phyloP scores from a whole-genome alignment of 1,140 invertebrate genomes.

The Microplitis mediator region DNA sequence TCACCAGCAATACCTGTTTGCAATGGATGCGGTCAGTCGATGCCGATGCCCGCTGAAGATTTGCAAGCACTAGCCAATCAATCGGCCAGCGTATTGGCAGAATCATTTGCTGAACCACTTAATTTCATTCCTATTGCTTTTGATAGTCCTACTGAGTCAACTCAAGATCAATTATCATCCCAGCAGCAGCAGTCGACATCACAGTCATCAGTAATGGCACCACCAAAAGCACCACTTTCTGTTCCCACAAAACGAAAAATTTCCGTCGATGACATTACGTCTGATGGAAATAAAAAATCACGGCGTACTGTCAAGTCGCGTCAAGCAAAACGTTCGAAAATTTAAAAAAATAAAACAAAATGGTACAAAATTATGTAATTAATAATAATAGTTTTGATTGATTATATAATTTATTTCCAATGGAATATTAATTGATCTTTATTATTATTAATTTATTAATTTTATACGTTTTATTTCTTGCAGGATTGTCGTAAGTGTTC shows the following conservation, averaged over 20 bases:
- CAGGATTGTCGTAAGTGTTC: no score
- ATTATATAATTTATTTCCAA: no score
- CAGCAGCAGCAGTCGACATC: slow-evolving; percentile 31
- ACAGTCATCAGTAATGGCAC: slow-evolving; percentile 50
- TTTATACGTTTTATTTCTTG: no score
- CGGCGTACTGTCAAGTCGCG: slow-evolving; percentile 57
- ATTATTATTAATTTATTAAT: no score
- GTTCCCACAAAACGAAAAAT: slow-evolving; percentile 53
- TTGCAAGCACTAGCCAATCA: slow-evolving; percentile 68
- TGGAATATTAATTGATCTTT: no score
- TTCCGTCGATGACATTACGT: slow-evolving; percentile 44
- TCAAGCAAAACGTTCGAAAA: slow-evolving; percentile 59
- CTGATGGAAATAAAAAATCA: slow-evolving; percentile 52
- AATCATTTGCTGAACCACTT: slow-evolving; percentile 59
- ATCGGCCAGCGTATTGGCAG: slow-evolving; percentile 61
- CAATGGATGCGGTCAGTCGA: slow-evolving; percentile 66
- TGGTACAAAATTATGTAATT: slow-evolving; percentile 40
- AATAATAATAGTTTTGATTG: neutral
- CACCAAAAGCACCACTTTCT: slow-evolving; percentile 51
- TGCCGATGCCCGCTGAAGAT: slow-evolving; percentile 65
- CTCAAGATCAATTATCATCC: slow-evolving; percentile 23
- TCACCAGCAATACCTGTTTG: slow-evolving; percentile 74
- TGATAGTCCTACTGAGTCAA: slow-evolving; percentile 48
- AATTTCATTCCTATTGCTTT: slow-evolving; percentile 61
- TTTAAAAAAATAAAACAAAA: slow-evolving; percentile 52